Conservation (phyloP, 2,797 vertebrate species). For the Dallia pectoralis region DNA sequence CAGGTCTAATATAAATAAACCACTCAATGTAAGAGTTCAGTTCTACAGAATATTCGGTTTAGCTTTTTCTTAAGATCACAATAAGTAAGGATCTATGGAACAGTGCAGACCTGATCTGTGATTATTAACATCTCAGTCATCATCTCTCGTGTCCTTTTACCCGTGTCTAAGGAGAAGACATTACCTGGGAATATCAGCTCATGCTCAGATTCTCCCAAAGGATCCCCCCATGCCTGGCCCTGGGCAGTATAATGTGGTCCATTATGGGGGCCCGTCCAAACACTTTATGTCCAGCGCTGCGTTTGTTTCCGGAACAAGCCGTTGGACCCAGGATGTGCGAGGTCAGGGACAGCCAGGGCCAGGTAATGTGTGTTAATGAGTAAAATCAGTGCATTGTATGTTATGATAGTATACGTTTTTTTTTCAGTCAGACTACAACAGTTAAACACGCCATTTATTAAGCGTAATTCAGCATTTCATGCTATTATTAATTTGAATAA, state of each 20-base stretch:
- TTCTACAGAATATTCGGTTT: not conserved
- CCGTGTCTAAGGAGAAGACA: slow-evolving; percentile 66
- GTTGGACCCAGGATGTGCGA: slow-evolving; percentile 21
- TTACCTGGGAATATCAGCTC: slow-evolving; percentile 64
- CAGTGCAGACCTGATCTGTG: not conserved
- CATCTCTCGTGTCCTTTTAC: slow-evolving; percentile 20
- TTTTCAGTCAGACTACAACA: not conserved
- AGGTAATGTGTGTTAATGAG: slow-evolving; percentile 64
- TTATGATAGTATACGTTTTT: not conserved
- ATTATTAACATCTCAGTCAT: not conserved
- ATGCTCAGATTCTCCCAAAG: slow-evolving; percentile 63
- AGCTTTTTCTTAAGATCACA: not conserved
- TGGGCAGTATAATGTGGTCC: slow-evolving; percentile 68
- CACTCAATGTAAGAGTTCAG: not conserved
- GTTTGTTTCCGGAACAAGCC: slow-evolving; percentile 73
- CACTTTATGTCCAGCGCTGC: slow-evolving; percentile 67
- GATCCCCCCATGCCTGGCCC: slow-evolving; percentile 71
- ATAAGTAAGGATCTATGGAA: not conserved
- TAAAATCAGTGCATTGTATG: not conserved
- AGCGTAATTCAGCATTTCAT: no score
- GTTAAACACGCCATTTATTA: not conserved
- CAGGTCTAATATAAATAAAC: not conserved
- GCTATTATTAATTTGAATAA: no score
- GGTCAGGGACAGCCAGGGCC: slow-evolving; percentile 66
- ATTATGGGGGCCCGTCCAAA: slow-evolving; percentile 45